Percentiles rank a stretch among this genome's conserved stretches.
These are phyloP conservation scores for Hirudinaria manillensis DNA, from an alignment of 2,888 invertebrate species.

Conservation along the genomic window DNA sequence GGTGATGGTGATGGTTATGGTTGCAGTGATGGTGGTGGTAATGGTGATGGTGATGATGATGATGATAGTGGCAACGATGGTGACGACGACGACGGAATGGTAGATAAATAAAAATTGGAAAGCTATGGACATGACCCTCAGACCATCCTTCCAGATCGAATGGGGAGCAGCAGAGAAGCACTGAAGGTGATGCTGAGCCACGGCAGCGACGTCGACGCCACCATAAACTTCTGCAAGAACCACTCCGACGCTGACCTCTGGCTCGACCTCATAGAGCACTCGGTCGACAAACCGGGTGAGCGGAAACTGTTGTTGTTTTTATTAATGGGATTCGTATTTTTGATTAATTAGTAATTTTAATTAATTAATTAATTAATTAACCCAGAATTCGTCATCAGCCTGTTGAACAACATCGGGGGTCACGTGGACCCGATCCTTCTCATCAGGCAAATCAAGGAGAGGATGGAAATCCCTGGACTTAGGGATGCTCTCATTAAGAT, in stretches of 20 bases:
- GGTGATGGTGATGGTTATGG: too few species aligned
- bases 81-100: too few species aligned
- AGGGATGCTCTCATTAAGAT: constrained; percentile 86
- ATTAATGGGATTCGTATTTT: background rate
- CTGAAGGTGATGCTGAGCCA: constrained; percentile 78
- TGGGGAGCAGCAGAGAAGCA: constrained; percentile 85
- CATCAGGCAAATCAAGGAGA: constrained; percentile 72
- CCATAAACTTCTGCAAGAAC: constrained; percentile 92
- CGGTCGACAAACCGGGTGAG: constrained; percentile 74
- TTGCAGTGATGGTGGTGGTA: too few species aligned
- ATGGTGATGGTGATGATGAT: too few species aligned
- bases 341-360: background rate
- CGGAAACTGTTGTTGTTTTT: background rate
- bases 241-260: constrained; percentile 88
- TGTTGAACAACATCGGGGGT: constrained; percentile 69
- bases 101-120: background rate
- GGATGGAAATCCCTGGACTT: constrained; percentile 79
- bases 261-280: constrained; percentile 78
- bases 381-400: constrained; percentile 65
- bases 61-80: too few species aligned
- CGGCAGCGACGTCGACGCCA: constrained; percentile 81
- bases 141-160: constrained; percentile 59
- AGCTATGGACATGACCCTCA: background rate
- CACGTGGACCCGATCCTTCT: constrained; percentile 78
- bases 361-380: background rate